These are phyloP conservation scores for Zoanthus gigantus DNA, from an alignment of 92 coral and sea anemone genomes.

Conservation along the genomic window DNA sequence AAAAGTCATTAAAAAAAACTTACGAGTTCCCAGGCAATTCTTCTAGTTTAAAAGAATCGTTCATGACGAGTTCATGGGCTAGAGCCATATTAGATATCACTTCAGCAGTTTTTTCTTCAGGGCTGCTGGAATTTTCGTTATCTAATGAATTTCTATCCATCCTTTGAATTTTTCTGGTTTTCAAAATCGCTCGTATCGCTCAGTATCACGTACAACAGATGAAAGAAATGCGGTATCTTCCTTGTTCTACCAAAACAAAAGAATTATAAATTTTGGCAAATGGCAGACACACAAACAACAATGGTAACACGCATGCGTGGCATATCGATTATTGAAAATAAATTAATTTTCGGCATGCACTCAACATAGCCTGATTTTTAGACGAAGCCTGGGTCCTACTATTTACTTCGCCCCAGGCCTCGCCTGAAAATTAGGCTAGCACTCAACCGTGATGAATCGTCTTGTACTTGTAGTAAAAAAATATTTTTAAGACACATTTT, in stretches of 20 bases:
- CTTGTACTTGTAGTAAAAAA: no score
- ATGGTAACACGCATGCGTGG: constrained; percentile 40
- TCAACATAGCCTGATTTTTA: background rate
- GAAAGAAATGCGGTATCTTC: background rate
- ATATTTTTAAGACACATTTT: no score
- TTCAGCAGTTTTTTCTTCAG: constrained; percentile 66
- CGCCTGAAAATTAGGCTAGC: no score
- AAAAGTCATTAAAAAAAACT: constrained; percentile 30
- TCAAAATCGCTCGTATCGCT: background rate
- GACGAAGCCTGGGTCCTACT: no score
- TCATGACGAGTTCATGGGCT: constrained; percentile 95
- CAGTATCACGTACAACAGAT: background rate
- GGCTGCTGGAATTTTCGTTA: constrained; percentile 16
- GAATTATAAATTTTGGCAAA: background rate
- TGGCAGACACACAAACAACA: constrained; percentile 27
- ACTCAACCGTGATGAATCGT: no score
- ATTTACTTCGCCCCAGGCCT: no score
- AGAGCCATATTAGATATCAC: constrained; percentile 94
- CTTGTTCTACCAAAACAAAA: constrained; percentile 24
- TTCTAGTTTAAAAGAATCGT: constrained; percentile 82
- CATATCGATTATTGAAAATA: background rate
- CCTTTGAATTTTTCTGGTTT: background rate
- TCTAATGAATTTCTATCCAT: constrained; percentile 58
- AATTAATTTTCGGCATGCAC: background rate
- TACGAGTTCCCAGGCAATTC: constrained; percentile 93